Evolutionary conservation across 2,797 vertebrate genomes (phyloP).

Genomic region (Ptychadena robeensis): DNA sequence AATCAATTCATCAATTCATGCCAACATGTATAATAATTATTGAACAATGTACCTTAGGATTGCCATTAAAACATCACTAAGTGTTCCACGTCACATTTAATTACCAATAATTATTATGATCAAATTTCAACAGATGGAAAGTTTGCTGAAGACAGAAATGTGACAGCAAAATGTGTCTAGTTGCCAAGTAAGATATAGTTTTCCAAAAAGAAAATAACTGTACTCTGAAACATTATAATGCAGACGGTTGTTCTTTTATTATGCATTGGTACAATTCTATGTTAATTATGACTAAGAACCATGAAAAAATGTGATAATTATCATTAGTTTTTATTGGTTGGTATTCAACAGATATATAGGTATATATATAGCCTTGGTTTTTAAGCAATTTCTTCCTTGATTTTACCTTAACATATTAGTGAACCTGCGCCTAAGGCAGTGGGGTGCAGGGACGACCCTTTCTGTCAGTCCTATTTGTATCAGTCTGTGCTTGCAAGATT

Average conservation of each 20-base stretch:
- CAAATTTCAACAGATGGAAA: slow-evolving; percentile 3
- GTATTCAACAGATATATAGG: too few species aligned
- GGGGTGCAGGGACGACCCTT: too few species aligned
- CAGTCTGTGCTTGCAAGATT: too few species aligned
- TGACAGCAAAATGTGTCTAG: neutral
- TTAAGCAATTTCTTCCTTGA: too few species aligned
- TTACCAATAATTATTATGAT: slow-evolving; percentile 12
- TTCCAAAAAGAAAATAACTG: neutral
- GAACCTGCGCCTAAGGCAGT: too few species aligned
- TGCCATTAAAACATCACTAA: neutral
- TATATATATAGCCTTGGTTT: too few species aligned
- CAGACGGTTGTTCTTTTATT: neutral
- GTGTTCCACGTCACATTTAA: slow-evolving; percentile 11
- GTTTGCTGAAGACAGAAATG: neutral
- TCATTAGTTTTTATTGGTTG: too few species aligned
- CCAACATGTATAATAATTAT: neutral
- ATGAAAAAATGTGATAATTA: too few species aligned
- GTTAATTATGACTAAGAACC: neutral
- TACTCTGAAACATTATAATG: neutral
- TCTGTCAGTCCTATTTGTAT: too few species aligned
- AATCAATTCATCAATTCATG: too few species aligned
- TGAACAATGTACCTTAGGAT: neutral
- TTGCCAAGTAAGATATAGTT: neutral
- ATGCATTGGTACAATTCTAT: neutral
- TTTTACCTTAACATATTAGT: too few species aligned